These are phyloP conservation scores for Callosobruchus maculatus DNA, from an alignment of 2,888 invertebrate species.

Conservation along the genomic window DNA sequence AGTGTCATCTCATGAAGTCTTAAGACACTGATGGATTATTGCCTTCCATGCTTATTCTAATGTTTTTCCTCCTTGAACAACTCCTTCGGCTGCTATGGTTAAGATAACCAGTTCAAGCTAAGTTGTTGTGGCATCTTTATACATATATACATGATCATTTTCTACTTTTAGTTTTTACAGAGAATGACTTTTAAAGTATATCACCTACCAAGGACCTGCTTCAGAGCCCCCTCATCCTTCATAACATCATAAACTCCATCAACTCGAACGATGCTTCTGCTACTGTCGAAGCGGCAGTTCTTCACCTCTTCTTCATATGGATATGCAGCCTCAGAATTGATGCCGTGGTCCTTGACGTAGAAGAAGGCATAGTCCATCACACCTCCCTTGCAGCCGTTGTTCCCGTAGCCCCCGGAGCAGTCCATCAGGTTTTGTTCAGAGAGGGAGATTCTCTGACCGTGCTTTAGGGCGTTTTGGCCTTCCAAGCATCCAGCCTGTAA, in stretches of 20 bases:
- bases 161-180: no score
- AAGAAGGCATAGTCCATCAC: slow-evolving; percentile 72
- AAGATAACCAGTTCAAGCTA: no score
- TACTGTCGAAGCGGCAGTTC: background rate
- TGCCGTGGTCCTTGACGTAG: slow-evolving; percentile 73
- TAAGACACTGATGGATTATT: no score
- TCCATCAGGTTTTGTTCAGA: slow-evolving; percentile 81
- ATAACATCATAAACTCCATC: background rate
- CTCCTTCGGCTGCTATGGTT: no score
- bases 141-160: no score
- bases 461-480: slow-evolving; percentile 80
- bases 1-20: no score
- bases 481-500: slow-evolving; percentile 80
- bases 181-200: no score
- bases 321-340: slow-evolving; percentile 80
- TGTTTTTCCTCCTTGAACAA: no score
- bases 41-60: no score
- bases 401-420: slow-evolving; percentile 64
- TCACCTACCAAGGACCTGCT: background rate
- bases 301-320: slow-evolving; percentile 55
- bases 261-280: slow-evolving; percentile 5
- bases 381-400: slow-evolving; percentile 82
- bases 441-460: slow-evolving; percentile 74
- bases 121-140: no score
- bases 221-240: background rate